Evolutionary conservation across 1,140 invertebrate species (phyloP).

Genomic region (Eupristina koningsbergeri): DNA sequence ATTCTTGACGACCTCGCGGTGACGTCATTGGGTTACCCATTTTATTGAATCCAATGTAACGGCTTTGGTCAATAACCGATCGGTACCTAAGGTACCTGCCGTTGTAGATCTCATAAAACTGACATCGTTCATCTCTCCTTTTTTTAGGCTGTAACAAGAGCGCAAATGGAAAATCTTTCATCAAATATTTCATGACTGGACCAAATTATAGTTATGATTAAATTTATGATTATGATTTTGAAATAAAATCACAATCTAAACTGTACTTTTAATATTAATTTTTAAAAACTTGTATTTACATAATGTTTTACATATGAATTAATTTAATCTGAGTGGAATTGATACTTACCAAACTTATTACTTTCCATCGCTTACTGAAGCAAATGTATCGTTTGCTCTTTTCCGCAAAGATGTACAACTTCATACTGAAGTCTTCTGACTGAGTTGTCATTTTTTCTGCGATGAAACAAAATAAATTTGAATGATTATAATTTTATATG

Average conservation of each 20-base stretch:
- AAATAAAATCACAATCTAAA: no score
- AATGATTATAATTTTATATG: neutral
- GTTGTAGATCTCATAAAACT: conserved; percentile 74
- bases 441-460: conserved; percentile 75
- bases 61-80: conserved; percentile 68
- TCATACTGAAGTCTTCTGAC: conserved; percentile 72
- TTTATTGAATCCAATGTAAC: conserved; percentile 74
- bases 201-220: no score
- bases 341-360: conserved; percentile 74
- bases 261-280: no score
- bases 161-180: neutral
- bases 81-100: conserved; percentile 73
- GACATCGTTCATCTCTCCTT: conserved; percentile 70
- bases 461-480: conserved; percentile 56
- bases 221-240: no score
- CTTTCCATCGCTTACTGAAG: conserved; percentile 75
- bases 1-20: conserved; percentile 67
- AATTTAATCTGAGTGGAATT: no score
- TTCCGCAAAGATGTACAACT: conserved; percentile 75
- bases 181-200: neutral
- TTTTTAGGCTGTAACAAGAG: conserved; percentile 68
- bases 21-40: conserved; percentile 71
- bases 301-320: no score
- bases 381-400: conserved; percentile 75
- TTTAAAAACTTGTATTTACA: no score